Evolutionary conservation across 2,888 invertebrate genomes (phyloP).

Genomic region (Meiosimyza decipiens): DNA sequence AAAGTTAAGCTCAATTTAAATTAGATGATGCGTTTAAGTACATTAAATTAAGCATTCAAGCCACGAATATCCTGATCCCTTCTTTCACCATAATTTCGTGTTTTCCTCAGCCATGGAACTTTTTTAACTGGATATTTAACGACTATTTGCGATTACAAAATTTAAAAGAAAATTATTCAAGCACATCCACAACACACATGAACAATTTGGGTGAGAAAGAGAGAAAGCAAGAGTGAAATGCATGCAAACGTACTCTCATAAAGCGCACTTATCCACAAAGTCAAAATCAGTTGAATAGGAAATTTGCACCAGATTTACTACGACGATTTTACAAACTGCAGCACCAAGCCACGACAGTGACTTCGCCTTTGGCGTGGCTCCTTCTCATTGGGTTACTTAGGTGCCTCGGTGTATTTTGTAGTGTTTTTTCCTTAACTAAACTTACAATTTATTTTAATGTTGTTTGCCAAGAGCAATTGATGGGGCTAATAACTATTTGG

Average conservation of each 20-base stretch:
- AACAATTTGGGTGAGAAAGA: neutral
- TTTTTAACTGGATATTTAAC: neutral
- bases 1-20: no score
- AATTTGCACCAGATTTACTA: constrained; percentile 11
- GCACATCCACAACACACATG: constrained; percentile 16
- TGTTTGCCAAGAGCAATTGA: constrained; percentile 46
- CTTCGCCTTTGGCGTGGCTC: neutral
- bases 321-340: constrained; percentile 11
- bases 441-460: constrained; percentile 46
- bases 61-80: neutral
- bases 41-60: no score
- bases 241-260: constrained; percentile 29
- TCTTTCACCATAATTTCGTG: constrained; percentile 28
- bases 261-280: constrained; percentile 37
- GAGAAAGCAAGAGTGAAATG: constrained; percentile 29
- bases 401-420: constrained; percentile 8
- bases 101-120: neutral
- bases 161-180: constrained; percentile 38
- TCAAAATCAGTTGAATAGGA: neutral
- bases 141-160: constrained; percentile 7
- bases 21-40: no score
- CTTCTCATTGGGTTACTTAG: neutral
- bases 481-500: constrained; percentile 42
- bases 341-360: neutral
- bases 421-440: constrained; percentile 12